Conservation (phyloP, 2,888 invertebrate genomes). For the Nomada goodeniana region DNA sequence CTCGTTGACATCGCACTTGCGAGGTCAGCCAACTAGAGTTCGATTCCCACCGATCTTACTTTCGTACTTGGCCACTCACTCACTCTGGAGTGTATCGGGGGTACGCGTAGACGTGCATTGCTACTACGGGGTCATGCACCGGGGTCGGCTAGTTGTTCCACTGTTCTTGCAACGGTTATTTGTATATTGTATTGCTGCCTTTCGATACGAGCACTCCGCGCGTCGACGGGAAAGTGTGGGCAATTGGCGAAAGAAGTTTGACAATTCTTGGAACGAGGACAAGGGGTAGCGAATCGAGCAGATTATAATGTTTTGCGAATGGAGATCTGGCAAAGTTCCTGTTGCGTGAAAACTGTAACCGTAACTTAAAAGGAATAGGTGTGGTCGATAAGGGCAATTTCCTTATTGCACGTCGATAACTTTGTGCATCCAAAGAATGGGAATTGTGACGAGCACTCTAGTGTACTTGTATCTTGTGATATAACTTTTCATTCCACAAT, state of each 20-base stretch:
- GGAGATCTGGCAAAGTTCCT: no score
- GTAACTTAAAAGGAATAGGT: no score
- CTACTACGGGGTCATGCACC: constrained; percentile 50
- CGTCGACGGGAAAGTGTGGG: neutral
- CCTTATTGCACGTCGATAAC: no score
- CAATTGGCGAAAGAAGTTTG: neutral
- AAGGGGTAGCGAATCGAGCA: neutral
- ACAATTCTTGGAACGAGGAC: neutral
- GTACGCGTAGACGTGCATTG: constrained; percentile 50
- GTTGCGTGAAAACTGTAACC: no score
- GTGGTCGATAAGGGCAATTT: no score
- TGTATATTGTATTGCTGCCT: constrained; percentile 40
- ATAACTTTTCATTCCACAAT: no score
- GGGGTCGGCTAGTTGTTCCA: constrained; percentile 56
- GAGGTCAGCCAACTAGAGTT: constrained; percentile 81
- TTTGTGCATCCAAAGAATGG: no score
- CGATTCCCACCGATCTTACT: constrained; percentile 79
- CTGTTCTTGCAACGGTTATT: constrained; percentile 51
- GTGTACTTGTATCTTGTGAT: no score
- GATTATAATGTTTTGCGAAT: no score
- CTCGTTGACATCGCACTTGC: constrained; percentile 81
- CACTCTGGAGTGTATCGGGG: constrained; percentile 45
- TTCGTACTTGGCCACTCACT: constrained; percentile 62
- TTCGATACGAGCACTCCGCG: constrained; percentile 5
- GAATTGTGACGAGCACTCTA: no score